Conservation (phyloP, 1,140 invertebrate species). For the Heliconius melpomene region DNA sequence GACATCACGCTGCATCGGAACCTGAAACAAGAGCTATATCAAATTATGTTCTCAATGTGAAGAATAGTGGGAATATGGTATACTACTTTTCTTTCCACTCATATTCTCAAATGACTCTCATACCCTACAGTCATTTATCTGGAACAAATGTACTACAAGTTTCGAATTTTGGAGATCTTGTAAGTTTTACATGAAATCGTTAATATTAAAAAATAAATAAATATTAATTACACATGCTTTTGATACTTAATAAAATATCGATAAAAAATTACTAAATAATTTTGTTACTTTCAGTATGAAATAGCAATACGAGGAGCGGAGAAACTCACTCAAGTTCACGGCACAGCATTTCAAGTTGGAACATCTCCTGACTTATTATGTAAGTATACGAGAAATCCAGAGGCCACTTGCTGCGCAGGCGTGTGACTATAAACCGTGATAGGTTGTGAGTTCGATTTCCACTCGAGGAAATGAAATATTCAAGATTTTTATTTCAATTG, state of each 20-base stretch:
- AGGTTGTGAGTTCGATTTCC: too few species aligned
- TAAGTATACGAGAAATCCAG: conserved; percentile 29
- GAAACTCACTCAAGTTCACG: conserved; percentile 64
- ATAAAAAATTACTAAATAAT: background rate
- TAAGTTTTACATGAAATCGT: conserved; percentile 11
- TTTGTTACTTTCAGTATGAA: conserved; percentile 49
- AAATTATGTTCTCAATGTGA: conserved; percentile 35
- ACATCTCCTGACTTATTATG: conserved; percentile 80
- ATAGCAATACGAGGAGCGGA: conserved; percentile 74
- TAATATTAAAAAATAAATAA: too few species aligned
- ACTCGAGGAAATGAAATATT: too few species aligned
- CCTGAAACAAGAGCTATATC: conserved; percentile 39
- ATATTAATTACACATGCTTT: too few species aligned
- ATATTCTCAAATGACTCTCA: conserved; percentile 42
- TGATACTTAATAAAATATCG: background rate
- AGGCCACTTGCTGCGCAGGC: too few species aligned
- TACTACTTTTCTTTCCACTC: conserved; percentile 45
- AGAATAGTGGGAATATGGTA: conserved; percentile 33
- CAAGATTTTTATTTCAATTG: too few species aligned
- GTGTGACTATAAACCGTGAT: too few species aligned
- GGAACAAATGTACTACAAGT: conserved; percentile 37
- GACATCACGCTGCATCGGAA: conserved; percentile 27
- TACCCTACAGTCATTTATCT: conserved; percentile 41
- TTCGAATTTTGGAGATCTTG: conserved; percentile 41
- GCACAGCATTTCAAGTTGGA: conserved; percentile 73